These are phyloP conservation scores for Alentia gelatinosa DNA, from an alignment of 2,888 invertebrate species.

Conservation along the genomic window DNA sequence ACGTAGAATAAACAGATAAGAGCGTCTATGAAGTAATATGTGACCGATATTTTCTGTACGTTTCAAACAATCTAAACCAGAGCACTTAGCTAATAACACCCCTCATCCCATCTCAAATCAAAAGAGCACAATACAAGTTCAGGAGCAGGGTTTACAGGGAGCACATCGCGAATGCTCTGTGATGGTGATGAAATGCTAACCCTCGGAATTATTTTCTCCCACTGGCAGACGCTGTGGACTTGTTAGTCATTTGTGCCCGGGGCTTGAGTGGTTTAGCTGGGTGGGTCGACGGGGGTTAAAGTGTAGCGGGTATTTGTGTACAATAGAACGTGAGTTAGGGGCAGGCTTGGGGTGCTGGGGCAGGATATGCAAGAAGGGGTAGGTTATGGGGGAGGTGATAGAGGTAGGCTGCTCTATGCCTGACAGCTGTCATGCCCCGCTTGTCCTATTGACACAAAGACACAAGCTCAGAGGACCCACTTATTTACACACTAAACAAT, in stretches of 20 bases:
- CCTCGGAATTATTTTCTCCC: neutral
- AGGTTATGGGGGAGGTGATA: neutral
- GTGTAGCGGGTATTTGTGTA: neutral
- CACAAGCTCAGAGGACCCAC: neutral
- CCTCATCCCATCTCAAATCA: neutral
- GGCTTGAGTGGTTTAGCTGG: neutral
- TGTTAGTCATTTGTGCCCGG: neutral
- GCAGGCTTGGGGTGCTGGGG: neutral
- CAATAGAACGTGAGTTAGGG: neutral
- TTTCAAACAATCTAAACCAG: too few species aligned
- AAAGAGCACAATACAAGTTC: too few species aligned
- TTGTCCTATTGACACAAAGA: constrained; percentile 31
- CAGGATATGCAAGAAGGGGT: neutral
- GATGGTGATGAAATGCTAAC: neutral
- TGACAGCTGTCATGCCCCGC: constrained; percentile 36
- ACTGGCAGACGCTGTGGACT: neutral
- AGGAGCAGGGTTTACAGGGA: neutral
- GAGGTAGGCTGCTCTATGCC: neutral
- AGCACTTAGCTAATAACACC: too few species aligned
- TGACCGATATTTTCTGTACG: too few species aligned
- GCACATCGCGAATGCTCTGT: neutral
- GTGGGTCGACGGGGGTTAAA: neutral
- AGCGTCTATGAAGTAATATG: too few species aligned
- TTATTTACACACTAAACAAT: constrained; percentile 47
- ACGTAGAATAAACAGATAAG: too few species aligned